A percentile compares a stretch with the other conserved stretches of the same genome.
Evolutionary conservation across 2,888 invertebrate species (phyloP).

Genomic region (Schrankia costaestrigalis): DNA sequence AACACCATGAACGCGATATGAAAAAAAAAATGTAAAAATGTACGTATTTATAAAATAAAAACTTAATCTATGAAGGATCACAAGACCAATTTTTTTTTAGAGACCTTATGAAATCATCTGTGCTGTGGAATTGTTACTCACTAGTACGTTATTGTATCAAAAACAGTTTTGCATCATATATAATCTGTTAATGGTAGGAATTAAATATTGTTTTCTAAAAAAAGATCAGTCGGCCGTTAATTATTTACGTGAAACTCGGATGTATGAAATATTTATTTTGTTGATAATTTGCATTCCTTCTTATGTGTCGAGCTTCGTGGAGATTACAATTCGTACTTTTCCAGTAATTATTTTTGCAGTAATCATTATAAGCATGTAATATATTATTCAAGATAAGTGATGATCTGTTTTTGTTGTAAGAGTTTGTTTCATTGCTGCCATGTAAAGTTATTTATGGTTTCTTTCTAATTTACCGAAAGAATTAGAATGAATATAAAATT

Average conservation of each 20-base stretch:
- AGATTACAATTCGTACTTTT: constrained; percentile 30
- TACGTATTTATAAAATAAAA: constrained; percentile 54
- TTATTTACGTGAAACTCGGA: constrained; percentile 25
- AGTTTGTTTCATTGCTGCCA: constrained; percentile 1
- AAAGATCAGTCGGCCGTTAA: constrained; percentile 20
- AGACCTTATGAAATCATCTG: constrained; percentile 36
- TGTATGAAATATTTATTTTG: constrained; percentile 34
- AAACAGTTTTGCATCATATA: constrained; percentile 20
- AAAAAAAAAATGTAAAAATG: constrained; percentile 60
- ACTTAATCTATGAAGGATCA: constrained; percentile 45
- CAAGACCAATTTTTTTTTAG: constrained; percentile 54
- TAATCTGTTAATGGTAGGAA: constrained; percentile 18
- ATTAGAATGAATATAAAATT: too few species aligned
- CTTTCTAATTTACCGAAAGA: too few species aligned
- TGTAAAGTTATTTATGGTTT: too few species aligned
- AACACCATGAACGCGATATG: constrained; percentile 45
- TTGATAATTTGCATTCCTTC: constrained; percentile 50
- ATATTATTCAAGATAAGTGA: constrained; percentile 21
- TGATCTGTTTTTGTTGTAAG: constrained; percentile 19
- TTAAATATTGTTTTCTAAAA: constrained; percentile 13
- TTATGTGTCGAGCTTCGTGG: constrained; percentile 43
- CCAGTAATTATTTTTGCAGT: constrained; percentile 20
- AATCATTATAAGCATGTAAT: constrained; percentile 27
- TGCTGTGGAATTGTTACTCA: constrained; percentile 65
- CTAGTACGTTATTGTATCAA: constrained; percentile 40